phyloP scores from a whole-genome alignment of 2,888 invertebrate species.

The Agriopis marginaria region DNA sequence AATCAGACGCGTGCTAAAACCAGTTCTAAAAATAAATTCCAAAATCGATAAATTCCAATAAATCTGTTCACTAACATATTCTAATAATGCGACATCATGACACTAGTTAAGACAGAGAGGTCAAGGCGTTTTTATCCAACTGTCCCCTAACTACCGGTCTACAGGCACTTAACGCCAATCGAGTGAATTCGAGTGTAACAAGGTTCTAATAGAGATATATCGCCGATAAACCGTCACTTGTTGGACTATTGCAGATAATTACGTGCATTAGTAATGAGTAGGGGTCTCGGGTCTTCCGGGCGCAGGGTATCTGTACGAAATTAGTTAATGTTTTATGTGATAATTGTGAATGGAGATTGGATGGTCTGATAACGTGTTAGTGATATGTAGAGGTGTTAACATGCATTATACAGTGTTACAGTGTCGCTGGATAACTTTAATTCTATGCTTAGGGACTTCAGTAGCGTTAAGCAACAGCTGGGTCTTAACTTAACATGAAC shows the following conservation, averaged over 20 bases:
- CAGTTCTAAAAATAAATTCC: not conserved
- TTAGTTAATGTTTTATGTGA: conserved; percentile 68
- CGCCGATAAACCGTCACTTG: conserved; percentile 72
- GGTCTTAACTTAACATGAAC: too few species aligned
- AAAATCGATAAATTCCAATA: conserved; percentile 3
- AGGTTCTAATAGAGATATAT: conserved; percentile 76
- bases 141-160: conserved; percentile 58
- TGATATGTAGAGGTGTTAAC: not conserved
- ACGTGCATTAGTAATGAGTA: conserved; percentile 80
- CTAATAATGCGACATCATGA: conserved; percentile 57
- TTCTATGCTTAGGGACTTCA: not conserved
- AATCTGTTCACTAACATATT: conserved; percentile 11
- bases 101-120: conserved; percentile 77
- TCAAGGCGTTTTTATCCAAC: conserved; percentile 62
- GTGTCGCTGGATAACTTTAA: too few species aligned
- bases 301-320: conserved; percentile 39
- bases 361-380: conserved; percentile 43
- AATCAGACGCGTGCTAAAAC: not conserved
- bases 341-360: conserved; percentile 50
- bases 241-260: conserved; percentile 74
- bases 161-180: conserved; percentile 76
- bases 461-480: too few species aligned
- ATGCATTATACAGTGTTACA: not conserved
- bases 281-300: conserved; percentile 42
- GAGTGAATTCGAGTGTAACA: conserved; percentile 54